Evolutionary conservation across 2,113 vertebrate genomes (phyloP).

Genomic region (Recurvirostra avosetta): DNA sequence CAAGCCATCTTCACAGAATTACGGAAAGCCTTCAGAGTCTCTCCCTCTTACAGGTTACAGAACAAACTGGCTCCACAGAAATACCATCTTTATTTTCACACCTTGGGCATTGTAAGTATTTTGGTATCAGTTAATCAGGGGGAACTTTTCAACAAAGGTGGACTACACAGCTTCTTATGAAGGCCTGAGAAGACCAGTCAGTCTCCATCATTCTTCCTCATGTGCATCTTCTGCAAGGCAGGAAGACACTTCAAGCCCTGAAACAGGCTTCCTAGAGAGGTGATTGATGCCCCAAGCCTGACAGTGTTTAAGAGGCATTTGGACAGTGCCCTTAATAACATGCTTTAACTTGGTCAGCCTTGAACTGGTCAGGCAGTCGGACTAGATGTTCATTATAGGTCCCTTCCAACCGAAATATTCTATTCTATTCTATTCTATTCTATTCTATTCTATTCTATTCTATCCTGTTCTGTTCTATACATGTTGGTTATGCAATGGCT

Average conservation of each 20-base stretch:
- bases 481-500: not conserved
- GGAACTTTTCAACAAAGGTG: not conserved
- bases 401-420: not conserved
- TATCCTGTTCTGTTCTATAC: not conserved
- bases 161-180: not conserved
- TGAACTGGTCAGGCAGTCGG: not conserved
- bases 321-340: not conserved
- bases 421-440: not conserved
- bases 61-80: not conserved
- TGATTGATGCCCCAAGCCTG: not conserved
- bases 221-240: not conserved
- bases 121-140: not conserved
- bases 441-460: not conserved
- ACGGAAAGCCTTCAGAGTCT: not conserved
- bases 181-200: not conserved
- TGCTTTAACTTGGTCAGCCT: not conserved
- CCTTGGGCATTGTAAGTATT: not conserved
- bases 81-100: not conserved
- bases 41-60: not conserved
- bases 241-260: not conserved
- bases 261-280: not conserved
- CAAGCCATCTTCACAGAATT: not conserved
- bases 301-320: not conserved
- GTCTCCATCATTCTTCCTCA: not conserved
- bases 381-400: not conserved